Conservation (phyloP, 1,140 invertebrate genomes). For the Belonocnema kinseyi region DNA sequence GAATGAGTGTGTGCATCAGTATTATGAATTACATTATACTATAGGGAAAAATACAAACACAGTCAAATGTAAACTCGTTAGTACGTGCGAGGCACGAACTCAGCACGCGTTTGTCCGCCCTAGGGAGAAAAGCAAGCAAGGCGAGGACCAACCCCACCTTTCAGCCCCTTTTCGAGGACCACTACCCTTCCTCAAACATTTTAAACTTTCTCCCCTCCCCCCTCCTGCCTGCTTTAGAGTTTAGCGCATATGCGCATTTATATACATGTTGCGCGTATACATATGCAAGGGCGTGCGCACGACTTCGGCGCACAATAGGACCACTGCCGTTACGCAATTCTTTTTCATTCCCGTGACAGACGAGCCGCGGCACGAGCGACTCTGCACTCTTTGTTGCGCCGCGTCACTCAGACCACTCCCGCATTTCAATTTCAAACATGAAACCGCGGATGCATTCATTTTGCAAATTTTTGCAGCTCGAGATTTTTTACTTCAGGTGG, state of each 20-base stretch:
- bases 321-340: constrained; percentile 66
- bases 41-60: constrained; percentile 28
- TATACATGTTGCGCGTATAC: constrained; percentile 39
- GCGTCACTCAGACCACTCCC: background rate
- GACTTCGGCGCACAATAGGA: constrained; percentile 48
- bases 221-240: constrained; percentile 38
- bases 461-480: constrained; percentile 29
- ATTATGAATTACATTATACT: background rate
- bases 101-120: constrained; percentile 58
- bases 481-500: too few species aligned
- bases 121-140: constrained; percentile 37
- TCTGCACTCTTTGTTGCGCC: constrained; percentile 53
- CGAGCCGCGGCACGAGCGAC: constrained; percentile 51
- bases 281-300: constrained; percentile 47
- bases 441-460: constrained; percentile 52
- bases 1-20: background rate
- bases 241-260: constrained; percentile 45
- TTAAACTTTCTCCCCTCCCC: constrained; percentile 66
- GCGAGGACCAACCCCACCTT: constrained; percentile 47
- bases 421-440: constrained; percentile 41
- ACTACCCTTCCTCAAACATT: constrained; percentile 69
- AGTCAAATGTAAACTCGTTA: constrained; percentile 20
- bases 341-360: constrained; percentile 62
- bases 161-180: constrained; percentile 41
- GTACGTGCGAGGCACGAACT: constrained; percentile 49